A percentile compares a stretch with the other conserved stretches of the same genome.
Conservation (phyloP, 2,888 invertebrate species). For the Carterocephalus palaemon region DNA sequence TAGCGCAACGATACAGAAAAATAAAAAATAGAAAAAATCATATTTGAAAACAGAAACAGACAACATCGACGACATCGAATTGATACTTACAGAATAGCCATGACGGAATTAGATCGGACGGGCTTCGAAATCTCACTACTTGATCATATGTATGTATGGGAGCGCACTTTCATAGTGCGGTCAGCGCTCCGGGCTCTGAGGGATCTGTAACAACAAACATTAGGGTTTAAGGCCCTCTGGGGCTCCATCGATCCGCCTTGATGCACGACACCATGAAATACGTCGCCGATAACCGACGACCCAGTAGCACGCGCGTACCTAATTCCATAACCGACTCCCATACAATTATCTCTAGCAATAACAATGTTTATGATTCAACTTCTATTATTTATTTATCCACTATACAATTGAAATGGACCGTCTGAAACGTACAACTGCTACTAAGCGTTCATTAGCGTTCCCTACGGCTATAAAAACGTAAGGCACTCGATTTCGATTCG, state of each 20-base stretch:
- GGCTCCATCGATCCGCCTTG: constrained; percentile 37
- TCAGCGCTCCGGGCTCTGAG: constrained; percentile 48
- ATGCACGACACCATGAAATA: constrained; percentile 13
- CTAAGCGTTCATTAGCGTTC: constrained; percentile 9
- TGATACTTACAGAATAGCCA: constrained; percentile 72
- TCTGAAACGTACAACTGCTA: constrained; percentile 5
- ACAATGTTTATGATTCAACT: constrained; percentile 15
- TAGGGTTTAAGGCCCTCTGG: constrained; percentile 43
- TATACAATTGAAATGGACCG: constrained; percentile 6
- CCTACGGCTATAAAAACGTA: constrained; percentile 27
- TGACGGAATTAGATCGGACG: constrained; percentile 50
- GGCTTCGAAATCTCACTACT: constrained; percentile 56
- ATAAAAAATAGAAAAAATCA: constrained; percentile 57
- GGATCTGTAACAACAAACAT: constrained; percentile 69
- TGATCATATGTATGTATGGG: constrained; percentile 61
- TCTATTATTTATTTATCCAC: constrained; percentile 4
- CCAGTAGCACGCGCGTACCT: constrained; percentile 18
- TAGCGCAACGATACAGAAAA: constrained; percentile 71
- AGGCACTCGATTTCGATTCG: constrained; percentile 31
- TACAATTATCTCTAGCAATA: constrained; percentile 18
- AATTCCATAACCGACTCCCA: constrained; percentile 1
- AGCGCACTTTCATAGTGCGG: constrained; percentile 70
- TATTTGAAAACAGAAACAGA: constrained; percentile 47
- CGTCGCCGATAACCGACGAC: constrained; percentile 18
- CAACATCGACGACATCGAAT: constrained; percentile 66